Evolutionary conservation across 2,888 invertebrate genomes (phyloP), one percentile per base, ranked within the genome.

Genomic region (Bellardia pandia): DNA sequence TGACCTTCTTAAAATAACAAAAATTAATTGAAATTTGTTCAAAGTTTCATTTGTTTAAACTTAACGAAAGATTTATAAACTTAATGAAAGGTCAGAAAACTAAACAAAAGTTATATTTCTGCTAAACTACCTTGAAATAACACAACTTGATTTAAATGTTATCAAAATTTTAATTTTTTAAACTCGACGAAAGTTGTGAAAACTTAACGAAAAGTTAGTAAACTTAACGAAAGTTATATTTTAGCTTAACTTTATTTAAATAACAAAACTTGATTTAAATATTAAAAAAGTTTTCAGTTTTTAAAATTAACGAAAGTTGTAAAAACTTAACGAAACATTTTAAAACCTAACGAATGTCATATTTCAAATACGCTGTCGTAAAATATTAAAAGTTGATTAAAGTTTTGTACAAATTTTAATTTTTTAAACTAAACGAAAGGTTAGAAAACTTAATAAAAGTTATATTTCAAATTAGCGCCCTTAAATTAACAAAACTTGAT

Each of bases 11-110:
- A n/a, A 51, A 14, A n/a, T n/a, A 51, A 4, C 3, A 51, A 13
- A 2, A 51, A n/a, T 51, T 37, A 6, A 37, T 37, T 37, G 3
- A 2, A 37, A n/a, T 51, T 51, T 51, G 1, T 51, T 1, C 0
- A n/a, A n/a, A n/a, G n/a, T 13, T 14, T 51, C 0, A n/a, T 11
- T 56, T 23, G 23, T 56, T 56, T 23, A 56, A 56, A 30, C 23
- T 56, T 56, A 56, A 56, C 56, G 56, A 56, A 56, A 56, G 56
- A n/a, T n/a, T 45, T 51, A 51, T n/a, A 51, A 51, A n/a, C 14
- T 51, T 45, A 51, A 13, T n/a, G 13, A 51, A 51, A 37, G 2
- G 3, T n/a, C 13, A 13, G 3, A 11, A 8, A 11, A 45, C 45
- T 1, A 9, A 45, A 9, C 45, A 0, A 45, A 45, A 11, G 8